These are phyloP conservation scores for Stylophora pistillata DNA, from an alignment of 64 coral and sea anemone genomes.

Conservation along the genomic window DNA sequence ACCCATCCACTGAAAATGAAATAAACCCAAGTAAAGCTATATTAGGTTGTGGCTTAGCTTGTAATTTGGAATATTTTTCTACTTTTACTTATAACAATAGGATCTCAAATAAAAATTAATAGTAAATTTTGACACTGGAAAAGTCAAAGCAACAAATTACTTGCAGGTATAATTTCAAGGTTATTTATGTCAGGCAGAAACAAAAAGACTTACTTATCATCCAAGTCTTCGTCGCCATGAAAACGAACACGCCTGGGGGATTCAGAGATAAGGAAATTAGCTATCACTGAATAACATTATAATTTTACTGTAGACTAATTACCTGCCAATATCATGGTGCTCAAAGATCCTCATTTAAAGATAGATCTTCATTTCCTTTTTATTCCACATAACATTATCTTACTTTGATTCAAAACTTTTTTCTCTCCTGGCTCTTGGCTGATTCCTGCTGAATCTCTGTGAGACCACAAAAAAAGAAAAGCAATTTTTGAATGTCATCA, in stretches of 20 bases:
- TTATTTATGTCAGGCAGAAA: not conserved
- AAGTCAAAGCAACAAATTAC: not conserved
- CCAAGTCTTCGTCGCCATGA: slow-evolving; percentile 46
- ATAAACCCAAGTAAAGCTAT: too few species aligned
- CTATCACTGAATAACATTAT: too few species aligned
- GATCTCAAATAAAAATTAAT: too few species aligned
- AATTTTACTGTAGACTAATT: too few species aligned
- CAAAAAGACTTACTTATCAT: slow-evolving; percentile 44
- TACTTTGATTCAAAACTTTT: slow-evolving; percentile 51
- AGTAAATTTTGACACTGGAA: not conserved
- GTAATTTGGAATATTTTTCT: too few species aligned
- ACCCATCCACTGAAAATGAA: slow-evolving; percentile 31
- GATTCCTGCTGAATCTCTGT: slow-evolving; percentile 28
- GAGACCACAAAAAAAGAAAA: not conserved
- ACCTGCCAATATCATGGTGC: too few species aligned
- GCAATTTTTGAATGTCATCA: not conserved
- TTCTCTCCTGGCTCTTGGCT: slow-evolving; percentile 31
- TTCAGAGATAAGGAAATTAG: not conserved
- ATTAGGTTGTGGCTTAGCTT: too few species aligned
- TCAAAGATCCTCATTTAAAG: too few species aligned
- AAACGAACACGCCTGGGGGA: slow-evolving; percentile 52
- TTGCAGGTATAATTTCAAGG: not conserved
- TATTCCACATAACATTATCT: slow-evolving; percentile 1
- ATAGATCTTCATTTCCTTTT: not conserved
- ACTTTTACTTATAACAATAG: too few species aligned